Percentiles rank a stretch among this genome's conserved stretches.
Evolutionary conservation across 2,888 invertebrate genomes (phyloP).

Genomic region (Epinotia brunnichana): DNA sequence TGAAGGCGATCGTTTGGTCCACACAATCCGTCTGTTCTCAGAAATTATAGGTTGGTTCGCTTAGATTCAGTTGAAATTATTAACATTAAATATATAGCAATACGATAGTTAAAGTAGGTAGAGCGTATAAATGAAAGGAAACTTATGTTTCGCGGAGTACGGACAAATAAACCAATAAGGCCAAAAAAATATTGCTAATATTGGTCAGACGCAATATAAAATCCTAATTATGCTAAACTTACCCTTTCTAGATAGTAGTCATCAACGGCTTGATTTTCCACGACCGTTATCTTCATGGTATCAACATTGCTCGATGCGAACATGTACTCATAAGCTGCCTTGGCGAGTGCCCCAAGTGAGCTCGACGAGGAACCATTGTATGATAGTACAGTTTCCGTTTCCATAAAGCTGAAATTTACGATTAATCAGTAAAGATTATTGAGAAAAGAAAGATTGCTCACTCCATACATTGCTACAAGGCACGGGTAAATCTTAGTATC

Average conservation of each 20-base stretch:
- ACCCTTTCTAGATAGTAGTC: constrained; percentile 75
- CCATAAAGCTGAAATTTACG: constrained; percentile 59
- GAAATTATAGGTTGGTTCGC: neutral
- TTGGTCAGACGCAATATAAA: too few relatives aligned
- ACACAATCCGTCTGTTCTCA: too few relatives aligned
- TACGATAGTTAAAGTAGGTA: neutral
- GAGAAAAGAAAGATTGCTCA: too few relatives aligned
- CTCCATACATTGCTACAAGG: too few relatives aligned
- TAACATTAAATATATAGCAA: neutral
- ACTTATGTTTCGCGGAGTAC: neutral
- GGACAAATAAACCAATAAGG: neutral
- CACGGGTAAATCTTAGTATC: too few relatives aligned
- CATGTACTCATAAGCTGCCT: constrained; percentile 60
- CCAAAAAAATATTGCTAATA: neutral
- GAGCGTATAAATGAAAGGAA: neutral
- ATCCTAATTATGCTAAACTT: constrained; percentile 44
- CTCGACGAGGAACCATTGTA: constrained; percentile 59
- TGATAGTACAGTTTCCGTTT: constrained; percentile 68
- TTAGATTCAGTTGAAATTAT: neutral
- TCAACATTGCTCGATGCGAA: constrained; percentile 53
- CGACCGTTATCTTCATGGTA: constrained; percentile 60
- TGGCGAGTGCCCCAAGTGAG: constrained; percentile 63
- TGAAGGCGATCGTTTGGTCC: too few relatives aligned
- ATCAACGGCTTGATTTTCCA: constrained; percentile 59
- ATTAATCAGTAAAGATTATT: neutral